phyloP scores from a whole-genome alignment of 2,797 vertebrate genomes.

The Coilia nasus region DNA sequence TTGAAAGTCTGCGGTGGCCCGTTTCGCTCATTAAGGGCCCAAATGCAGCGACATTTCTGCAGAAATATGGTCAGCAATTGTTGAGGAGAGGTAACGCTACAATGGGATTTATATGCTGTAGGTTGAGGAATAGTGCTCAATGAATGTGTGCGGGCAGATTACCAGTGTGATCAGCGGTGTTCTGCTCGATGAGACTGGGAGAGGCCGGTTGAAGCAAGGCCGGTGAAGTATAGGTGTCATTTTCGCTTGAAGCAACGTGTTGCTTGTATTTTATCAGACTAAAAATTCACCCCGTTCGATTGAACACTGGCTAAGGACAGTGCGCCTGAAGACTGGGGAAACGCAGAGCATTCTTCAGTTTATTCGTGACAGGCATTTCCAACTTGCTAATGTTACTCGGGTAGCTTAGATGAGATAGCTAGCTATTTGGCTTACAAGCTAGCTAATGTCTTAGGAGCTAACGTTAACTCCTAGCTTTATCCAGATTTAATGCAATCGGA shows the following conservation, averaged over 20 bases:
- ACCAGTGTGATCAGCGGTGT: conserved; percentile 12
- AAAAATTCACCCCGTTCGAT: neutral
- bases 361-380: neutral
- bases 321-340: neutral
- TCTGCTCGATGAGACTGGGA: conserved; percentile 26
- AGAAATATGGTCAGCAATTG: neutral
- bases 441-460: conserved; percentile 16
- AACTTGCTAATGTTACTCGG: conserved; percentile 11
- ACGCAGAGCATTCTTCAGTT: neutral
- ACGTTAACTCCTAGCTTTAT: conserved; percentile 19
- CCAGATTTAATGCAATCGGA: conserved; percentile 23
- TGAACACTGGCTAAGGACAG: neutral
- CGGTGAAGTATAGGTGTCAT: conserved; percentile 35
- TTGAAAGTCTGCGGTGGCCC: neutral
- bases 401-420: conserved; percentile 20
- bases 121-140: conserved; percentile 14
- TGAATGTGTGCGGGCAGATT: neutral
- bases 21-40: neutral
- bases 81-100: neutral
- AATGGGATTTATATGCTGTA: conserved; percentile 12
- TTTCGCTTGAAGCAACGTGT: conserved; percentile 22
- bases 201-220: conserved; percentile 29
- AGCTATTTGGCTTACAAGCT: conserved; percentile 13
- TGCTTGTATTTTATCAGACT: conserved; percentile 15
- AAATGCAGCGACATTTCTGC: conserved; percentile 13